Base-by-base conservation (phyloP, 2,113 vertebrate genomes). In the Rynchops niger region DNA sequence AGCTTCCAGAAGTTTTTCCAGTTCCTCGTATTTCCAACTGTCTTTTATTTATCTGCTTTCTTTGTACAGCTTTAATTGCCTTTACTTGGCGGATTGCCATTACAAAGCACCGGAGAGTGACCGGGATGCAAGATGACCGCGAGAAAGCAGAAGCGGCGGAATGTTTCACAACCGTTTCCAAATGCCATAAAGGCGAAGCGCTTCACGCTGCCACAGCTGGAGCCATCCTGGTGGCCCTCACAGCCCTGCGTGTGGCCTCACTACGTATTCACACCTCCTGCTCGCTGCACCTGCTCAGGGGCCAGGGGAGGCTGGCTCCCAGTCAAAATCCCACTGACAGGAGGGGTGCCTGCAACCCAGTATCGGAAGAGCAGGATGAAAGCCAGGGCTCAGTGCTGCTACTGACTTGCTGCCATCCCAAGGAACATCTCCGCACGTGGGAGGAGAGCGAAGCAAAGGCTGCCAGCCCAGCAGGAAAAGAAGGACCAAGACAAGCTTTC, bases 221-320 rank as follows among this genome's bases (percentile, higher is more conserved):
- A 53, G 66, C 18, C 12, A 0, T 10, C 18, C 66, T 1, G 25
- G 47, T 16, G 76, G 61, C 55, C 62, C 45, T 13, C 1, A 2
- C 22, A 34, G 49, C 58, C 53, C 82, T 3, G 40, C 2, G 3
- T 6, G 55, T 20, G 40, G 34, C 5, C 67, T 47, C 21, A 0
- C 40, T 3, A 20, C 2, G 6, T 2, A 14, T 5, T 30, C 66
- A 4, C 5, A 5, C 2, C 58, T 61, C 29, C 47, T 25, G 34
- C 85, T 15, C 1, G 16, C 3, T 18, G 36, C 42, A 78, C 36
- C 65, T 20, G 49, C 56, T 27, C 8, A 14, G 11, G 13, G 23
- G 19, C 38, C 36, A 30, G 13, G 32, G 36, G 49, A 22, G 42
- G 56, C 55, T 42, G 78, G 40, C 86, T 26, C 34, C 47, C 89